Evolutionary conservation across 2,797 vertebrate species (phyloP).

Genomic region (Mormyrus hasselquistii): DNA sequence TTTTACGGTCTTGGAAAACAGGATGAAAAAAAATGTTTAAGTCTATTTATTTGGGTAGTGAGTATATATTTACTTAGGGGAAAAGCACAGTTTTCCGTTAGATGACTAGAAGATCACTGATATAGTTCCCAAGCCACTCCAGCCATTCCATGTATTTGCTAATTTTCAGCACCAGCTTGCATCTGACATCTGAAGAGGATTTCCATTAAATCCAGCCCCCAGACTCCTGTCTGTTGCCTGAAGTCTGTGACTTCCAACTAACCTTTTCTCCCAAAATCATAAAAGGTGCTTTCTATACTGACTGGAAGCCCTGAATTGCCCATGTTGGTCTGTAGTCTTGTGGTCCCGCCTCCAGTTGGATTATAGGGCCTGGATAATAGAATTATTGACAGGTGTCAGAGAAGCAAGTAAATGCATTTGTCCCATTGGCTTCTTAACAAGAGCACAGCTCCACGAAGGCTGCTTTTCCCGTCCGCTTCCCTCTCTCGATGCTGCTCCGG

Average conservation of each 20-base stretch:
- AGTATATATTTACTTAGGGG: not conserved
- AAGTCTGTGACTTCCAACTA: not conserved
- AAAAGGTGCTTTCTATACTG: not conserved
- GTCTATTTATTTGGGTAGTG: not conserved
- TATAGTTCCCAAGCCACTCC: not conserved
- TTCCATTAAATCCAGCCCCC: not conserved
- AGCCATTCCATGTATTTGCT: not conserved
- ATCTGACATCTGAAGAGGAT: not conserved
- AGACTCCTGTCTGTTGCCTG: conserved; percentile 8
- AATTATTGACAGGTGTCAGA: not conserved
- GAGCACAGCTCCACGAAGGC: not conserved
- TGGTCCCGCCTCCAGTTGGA: not conserved
- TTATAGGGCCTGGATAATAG: not conserved
- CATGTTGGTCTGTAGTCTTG: not conserved
- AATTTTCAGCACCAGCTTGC: not conserved
- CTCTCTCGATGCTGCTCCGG: not conserved
- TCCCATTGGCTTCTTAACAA: conserved; percentile 35
- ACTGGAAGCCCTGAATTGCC: not conserved
- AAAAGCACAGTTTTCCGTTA: not conserved
- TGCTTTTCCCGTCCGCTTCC: conserved; percentile 12
- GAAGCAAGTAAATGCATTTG: conserved; percentile 29
- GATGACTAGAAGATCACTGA: not conserved
- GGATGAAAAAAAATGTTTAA: not conserved
- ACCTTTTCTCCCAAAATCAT: not conserved
- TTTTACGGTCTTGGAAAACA: not conserved